Base-by-base conservation (phyloP, 2,113 vertebrate species). In the Puma concolor region DNA sequence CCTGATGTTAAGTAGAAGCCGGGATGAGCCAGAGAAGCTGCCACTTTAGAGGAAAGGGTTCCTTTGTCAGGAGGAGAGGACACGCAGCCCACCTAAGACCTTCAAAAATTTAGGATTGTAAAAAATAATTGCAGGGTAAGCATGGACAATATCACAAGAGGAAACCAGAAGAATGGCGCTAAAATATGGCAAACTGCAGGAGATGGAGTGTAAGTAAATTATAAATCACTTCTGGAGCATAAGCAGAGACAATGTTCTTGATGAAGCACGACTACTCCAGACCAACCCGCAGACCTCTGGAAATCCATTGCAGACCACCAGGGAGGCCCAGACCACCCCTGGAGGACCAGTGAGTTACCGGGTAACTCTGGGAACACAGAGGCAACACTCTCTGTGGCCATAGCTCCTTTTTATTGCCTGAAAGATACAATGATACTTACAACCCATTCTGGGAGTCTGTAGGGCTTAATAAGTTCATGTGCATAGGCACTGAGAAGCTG, bases 241-340 rank as follows among this genome's bases (percentile, higher is more conserved):
- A 60, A 88, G 36, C 91, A 91, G 94, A 94, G 80, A 64, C 54
- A 36, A 54, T 36, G 85, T 79, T 93, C 83, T 89, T 92, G 89
- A 91, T 7, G 8, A 91, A 92, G 66, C 15, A 4, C 76, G 48
- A 64, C 67, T 64, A 11, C 38, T 71, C 84, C 6, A 25, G 83
- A 81, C 60, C 67, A 96, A 60, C 17, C 66, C 76, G 4, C 31
- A 86, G 64, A 80, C 13, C 95, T 67, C 86, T 96, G 92, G 74
- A 94, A 90, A 33, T 48, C 33, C n/a, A 66, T 27, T 72, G 23
- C 66, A 92, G 96, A 97, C 90, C 91, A 96, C 90, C 92, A 44
- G 94, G 91, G 88, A 77, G 91, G 94, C 52, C 72, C 57, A 41
- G 96, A 97, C 96, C 97, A 98, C 96, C 97, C 95, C 74, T 52